phyloP scores from a whole-genome alignment of 2,888 invertebrate genomes.

The Polydrusus cervinus region DNA sequence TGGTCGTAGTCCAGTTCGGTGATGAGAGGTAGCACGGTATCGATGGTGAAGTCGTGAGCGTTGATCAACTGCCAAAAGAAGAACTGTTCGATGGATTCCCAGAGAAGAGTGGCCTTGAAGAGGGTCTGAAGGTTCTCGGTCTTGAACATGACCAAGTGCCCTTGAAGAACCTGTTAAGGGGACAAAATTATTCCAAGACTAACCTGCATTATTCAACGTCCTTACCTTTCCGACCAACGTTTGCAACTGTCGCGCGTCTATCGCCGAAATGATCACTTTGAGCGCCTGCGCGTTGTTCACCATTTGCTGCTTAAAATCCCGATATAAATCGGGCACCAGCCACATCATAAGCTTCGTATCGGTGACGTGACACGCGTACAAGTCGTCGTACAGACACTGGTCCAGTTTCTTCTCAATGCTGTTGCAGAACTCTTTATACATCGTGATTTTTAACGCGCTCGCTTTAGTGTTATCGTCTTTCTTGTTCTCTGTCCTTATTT shows the following conservation, averaged over 20 bases:
- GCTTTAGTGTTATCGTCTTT: slow-evolving; percentile 71
- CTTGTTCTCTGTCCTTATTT: slow-evolving; percentile 75
- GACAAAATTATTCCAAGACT: too few species aligned
- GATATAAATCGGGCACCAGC: slow-evolving; percentile 93
- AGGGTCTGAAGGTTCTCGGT: slow-evolving; percentile 83
- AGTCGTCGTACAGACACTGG: slow-evolving; percentile 84
- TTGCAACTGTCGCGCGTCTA: slow-evolving; percentile 93
- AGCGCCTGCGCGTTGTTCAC: slow-evolving; percentile 92
- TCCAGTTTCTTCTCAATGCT: slow-evolving; percentile 83
- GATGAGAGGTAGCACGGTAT: slow-evolving; percentile 86
- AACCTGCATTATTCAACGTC: too few species aligned
- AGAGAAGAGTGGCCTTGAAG: slow-evolving; percentile 88
- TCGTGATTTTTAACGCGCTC: slow-evolving; percentile 84
- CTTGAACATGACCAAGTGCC: slow-evolving; percentile 86
- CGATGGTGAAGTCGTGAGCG: slow-evolving; percentile 95
- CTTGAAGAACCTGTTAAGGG: slow-evolving; percentile 77
- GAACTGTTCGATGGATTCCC: slow-evolving; percentile 98
- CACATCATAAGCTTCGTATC: slow-evolving; percentile 92
- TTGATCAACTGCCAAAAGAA: slow-evolving; percentile 97
- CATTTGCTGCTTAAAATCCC: slow-evolving; percentile 90
- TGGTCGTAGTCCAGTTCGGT: slow-evolving; percentile 86
- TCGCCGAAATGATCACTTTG: slow-evolving; percentile 90
- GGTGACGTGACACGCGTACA: slow-evolving; percentile 91
- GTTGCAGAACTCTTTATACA: slow-evolving; percentile 93
- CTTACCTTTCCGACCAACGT: slow-evolving; percentile 89